Percentiles rank a stretch among this genome's conserved stretches.
phyloP scores from a whole-genome alignment of 2,888 invertebrate genomes.

The Agrotis segetum region DNA sequence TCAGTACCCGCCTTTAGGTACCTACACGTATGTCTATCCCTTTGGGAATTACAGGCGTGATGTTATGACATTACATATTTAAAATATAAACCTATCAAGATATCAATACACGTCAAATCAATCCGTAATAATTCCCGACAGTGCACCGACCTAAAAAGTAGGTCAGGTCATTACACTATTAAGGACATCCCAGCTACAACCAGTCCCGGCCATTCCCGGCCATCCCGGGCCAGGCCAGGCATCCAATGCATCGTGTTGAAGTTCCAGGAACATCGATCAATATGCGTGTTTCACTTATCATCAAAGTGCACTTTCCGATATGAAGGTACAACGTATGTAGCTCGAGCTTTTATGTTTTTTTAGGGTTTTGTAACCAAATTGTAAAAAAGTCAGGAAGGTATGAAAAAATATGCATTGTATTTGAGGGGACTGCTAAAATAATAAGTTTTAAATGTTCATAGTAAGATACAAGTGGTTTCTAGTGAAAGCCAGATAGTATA shows the following conservation, averaged over 20 bases:
- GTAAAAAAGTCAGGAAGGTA: neutral
- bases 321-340: too few species aligned
- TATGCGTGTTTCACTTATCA: neutral
- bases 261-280: neutral
- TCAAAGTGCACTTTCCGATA: conserved; percentile 8
- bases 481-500: too few species aligned
- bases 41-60: too few species aligned
- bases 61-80: too few species aligned
- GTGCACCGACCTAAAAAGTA: neutral
- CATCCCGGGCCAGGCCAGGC: neutral
- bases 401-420: neutral
- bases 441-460: too few species aligned
- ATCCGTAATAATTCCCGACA: neutral
- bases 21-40: too few species aligned
- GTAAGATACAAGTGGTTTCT: too few species aligned
- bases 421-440: too few species aligned
- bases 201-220: neutral
- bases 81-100: neutral
- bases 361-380: neutral
- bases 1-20: too few species aligned
- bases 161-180: conserved; percentile 22
- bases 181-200: neutral
- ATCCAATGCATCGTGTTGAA: neutral
- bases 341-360: neutral
- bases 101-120: neutral